Evolutionary conservation across 2,888 invertebrate species (phyloP), one percentile per base, ranked within the genome.

Genomic region (Pandemis heparana): DNA sequence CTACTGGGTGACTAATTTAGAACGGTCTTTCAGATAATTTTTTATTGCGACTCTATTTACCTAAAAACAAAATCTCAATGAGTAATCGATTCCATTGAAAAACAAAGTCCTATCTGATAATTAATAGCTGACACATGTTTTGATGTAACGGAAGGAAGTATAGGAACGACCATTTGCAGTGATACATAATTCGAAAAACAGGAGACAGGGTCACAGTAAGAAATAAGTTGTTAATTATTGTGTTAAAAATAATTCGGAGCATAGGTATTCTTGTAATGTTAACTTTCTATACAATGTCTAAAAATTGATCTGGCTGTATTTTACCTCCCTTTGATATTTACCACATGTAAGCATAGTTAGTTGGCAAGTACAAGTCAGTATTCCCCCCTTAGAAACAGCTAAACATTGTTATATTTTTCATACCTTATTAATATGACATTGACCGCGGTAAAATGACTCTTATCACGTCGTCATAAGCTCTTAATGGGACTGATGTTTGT

Each of bases 401-500:
- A 32, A 32, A 2, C 23, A 32, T 32, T 48, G n/a, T n/a, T n/a
- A 53, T 53, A 53, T 18, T 53, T 23, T 12, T 53, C 51, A n/a
- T 5, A 14, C 6, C 14, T 9, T 56, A 56, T 23, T 56, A 23
- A 56, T 56, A 23, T 23, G 23, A 56, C 56, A 56, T 56, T 56
- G 56, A 23, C 56, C 23, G 56, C n/a, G 39, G 53, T 4, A 68
- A 73, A 63, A 64, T 46, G 38, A 32, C n/a, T 41, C 48, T 63
- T 68, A 68, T 43, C 56, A 9, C 68, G 9, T 56, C 10, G 43
- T 23, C 8, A 56, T 59, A 73, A 59, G 48, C 43, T 48, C 39
- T 46, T 41, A 60, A 46, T 56, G 6, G n/a, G 59, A 32, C 32
- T 48, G 63, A 18, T 14, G 48, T 32, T 70, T 23, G 12, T 41